Conservation (phyloP, 2,888 invertebrate species). For the Machimus atricapillus region DNA sequence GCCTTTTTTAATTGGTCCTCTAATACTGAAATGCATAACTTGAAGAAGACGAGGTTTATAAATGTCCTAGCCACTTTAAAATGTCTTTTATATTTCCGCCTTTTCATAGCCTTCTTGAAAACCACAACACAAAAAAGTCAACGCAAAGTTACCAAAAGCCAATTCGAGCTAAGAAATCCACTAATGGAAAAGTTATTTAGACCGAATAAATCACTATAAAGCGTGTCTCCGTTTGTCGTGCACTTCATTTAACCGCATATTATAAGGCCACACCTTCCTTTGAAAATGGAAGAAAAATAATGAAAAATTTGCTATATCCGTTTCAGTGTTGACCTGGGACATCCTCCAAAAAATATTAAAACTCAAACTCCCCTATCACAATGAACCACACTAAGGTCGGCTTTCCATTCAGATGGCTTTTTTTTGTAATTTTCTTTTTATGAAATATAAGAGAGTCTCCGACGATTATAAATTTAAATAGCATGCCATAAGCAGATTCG, state of each 20-base stretch:
- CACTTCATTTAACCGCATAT: neutral
- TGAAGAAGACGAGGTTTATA: neutral
- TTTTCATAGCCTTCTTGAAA: neutral
- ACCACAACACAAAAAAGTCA: neutral
- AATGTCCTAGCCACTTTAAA: neutral
- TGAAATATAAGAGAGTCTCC: constrained; percentile 24
- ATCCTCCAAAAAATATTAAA: neutral
- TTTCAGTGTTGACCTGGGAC: neutral
- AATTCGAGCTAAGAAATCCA: neutral
- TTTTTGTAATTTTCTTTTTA: constrained; percentile 31
- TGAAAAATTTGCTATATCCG: constrained; percentile 9
- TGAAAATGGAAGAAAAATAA: neutral
- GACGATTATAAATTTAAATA: constrained; percentile 34
- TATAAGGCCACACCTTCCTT: neutral
- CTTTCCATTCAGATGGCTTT: neutral
- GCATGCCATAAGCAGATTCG: constrained; percentile 14
- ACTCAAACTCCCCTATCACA: neutral
- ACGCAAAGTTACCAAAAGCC: neutral
- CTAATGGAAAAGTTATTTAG: constrained; percentile 24
- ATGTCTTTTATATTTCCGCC: neutral
- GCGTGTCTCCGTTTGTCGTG: neutral
- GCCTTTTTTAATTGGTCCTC: neutral
- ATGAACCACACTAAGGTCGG: neutral
- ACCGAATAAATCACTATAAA: constrained; percentile 18
- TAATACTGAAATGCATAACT: neutral